Percentiles rank a stretch among this genome's conserved stretches.
Conservation (phyloP, 35 echinoderm and acorn worm species). For the Amphiura filiformis region DNA sequence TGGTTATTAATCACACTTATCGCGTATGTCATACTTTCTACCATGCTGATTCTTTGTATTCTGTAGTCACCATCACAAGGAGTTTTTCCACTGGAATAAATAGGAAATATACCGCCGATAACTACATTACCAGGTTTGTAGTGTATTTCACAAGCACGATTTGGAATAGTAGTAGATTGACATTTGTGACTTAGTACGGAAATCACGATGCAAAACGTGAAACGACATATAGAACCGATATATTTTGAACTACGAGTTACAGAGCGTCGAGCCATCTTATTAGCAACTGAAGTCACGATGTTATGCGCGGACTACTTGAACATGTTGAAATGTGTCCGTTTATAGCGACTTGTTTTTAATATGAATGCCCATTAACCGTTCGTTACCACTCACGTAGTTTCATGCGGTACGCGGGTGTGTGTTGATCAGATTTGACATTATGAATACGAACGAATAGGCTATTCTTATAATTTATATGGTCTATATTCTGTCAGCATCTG, state of each 20-base stretch:
- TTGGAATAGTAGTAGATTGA: not conserved
- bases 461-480: no score
- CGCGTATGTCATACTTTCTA: conserved; percentile 29
- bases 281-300: no score
- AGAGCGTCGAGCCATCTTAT: not conserved
- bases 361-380: no score
- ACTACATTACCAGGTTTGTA: conserved; percentile 25
- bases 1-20: conserved; percentile 11
- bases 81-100: not conserved
- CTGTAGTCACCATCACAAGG: not conserved
- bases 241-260: not conserved
- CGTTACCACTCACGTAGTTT: no score
- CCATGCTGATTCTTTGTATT: not conserved
- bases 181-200: not conserved
- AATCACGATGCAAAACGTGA: not conserved
- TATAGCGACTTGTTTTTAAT: no score
- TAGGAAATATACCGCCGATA: conserved; percentile 35
- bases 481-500: no score
- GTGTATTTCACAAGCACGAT: conserved; percentile 19
- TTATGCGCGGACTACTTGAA: not conserved
- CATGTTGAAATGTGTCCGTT: not conserved
- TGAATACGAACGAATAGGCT: no score
- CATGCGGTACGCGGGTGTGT: no score
- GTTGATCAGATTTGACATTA: no score
- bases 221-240: not conserved